Percentiles rank a stretch among this genome's conserved stretches.
Evolutionary conservation across 2,888 invertebrate genomes (phyloP).

Genomic region (Erynnis tages): DNA sequence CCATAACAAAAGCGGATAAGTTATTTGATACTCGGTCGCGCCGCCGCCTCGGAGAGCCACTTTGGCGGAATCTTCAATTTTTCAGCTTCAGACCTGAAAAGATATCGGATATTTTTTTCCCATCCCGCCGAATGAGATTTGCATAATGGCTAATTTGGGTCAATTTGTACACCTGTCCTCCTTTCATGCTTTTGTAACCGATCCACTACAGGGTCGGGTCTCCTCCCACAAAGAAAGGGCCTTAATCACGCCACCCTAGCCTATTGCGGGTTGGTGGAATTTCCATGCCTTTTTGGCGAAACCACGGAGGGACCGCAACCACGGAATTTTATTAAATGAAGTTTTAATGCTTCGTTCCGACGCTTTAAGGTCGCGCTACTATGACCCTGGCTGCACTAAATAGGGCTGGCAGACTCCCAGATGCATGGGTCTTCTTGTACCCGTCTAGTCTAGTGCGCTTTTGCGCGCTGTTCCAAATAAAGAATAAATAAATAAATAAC

Average conservation of each 20-base stretch:
- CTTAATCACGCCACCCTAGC: no score
- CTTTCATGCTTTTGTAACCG: slow-evolving; percentile 28
- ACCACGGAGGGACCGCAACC: background rate
- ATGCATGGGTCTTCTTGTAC: slow-evolving; percentile 5
- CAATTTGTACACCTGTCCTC: slow-evolving; percentile 40
- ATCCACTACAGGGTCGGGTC: no score
- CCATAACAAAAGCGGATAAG: slow-evolving; percentile 74
- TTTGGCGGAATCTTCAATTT: slow-evolving; percentile 50
- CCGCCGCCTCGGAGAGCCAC: slow-evolving; percentile 30
- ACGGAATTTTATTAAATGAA: slow-evolving; percentile 4
- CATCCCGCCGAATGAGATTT: slow-evolving; percentile 39
- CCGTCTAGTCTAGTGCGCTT: no score
- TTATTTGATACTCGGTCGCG: slow-evolving; percentile 65
- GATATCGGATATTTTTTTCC: slow-evolving; percentile 52
- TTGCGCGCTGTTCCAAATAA: no score
- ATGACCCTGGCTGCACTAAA: no score
- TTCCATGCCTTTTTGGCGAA: no score
- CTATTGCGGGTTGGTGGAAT: no score
- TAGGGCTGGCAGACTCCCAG: no score
- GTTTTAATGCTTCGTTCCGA: slow-evolving; percentile 14
- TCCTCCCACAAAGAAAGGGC: no score
- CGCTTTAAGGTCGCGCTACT: slow-evolving; percentile 5
- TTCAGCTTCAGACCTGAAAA: slow-evolving; percentile 55
- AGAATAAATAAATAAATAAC: no score
- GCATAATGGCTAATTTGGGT: slow-evolving; percentile 54